phyloP scores from a whole-genome alignment of 2,113 vertebrate genomes.

The Eclectus roratus region DNA sequence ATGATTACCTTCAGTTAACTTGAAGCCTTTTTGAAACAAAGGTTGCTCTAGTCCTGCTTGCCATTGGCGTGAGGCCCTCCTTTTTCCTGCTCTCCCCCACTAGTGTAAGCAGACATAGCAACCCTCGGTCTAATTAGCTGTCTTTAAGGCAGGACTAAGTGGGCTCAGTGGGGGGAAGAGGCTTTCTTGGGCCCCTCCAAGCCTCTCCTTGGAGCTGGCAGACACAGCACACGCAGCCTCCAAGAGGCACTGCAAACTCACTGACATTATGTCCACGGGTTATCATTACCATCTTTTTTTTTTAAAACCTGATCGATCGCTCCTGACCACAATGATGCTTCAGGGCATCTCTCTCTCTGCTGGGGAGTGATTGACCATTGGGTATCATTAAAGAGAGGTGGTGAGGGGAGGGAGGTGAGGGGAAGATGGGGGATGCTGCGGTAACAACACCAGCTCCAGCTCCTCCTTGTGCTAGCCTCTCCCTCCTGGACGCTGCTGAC shows the following conservation, averaged over 20 bases:
- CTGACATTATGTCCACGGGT: conserved; percentile 92
- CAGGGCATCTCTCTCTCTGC: conserved; percentile 85
- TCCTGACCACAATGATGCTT: conserved; percentile 86
- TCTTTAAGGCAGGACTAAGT: conserved; percentile 71
- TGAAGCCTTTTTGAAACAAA: conserved; percentile 44
- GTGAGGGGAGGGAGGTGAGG: background rate
- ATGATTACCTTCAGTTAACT: conserved; percentile 46
- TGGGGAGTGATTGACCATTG: conserved; percentile 90
- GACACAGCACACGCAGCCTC: conserved; percentile 25
- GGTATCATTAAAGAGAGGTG: conserved; percentile 88
- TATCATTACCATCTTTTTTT: conserved; percentile 89
- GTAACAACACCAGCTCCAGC: background rate
- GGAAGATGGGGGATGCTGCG: background rate
- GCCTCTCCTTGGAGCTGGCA: conserved; percentile 46
- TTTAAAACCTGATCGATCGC: conserved; percentile 84
- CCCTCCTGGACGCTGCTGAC: conserved; percentile 90
- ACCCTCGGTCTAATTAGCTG: conserved; percentile 63
- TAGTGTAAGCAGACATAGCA: conserved; percentile 5
- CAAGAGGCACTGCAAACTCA: conserved; percentile 77
- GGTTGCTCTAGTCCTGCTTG: conserved; percentile 8
- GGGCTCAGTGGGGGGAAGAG: conserved; percentile 62
- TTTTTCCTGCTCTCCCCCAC: background rate
- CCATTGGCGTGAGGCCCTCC: background rate
- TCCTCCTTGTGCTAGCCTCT: conserved; percentile 66
- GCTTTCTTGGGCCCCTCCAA: conserved; percentile 44